Evolutionary conservation across 2,888 invertebrate species (phyloP), one percentile per base, ranked within the genome.

Genomic region (Diabrotica balteata): DNA sequence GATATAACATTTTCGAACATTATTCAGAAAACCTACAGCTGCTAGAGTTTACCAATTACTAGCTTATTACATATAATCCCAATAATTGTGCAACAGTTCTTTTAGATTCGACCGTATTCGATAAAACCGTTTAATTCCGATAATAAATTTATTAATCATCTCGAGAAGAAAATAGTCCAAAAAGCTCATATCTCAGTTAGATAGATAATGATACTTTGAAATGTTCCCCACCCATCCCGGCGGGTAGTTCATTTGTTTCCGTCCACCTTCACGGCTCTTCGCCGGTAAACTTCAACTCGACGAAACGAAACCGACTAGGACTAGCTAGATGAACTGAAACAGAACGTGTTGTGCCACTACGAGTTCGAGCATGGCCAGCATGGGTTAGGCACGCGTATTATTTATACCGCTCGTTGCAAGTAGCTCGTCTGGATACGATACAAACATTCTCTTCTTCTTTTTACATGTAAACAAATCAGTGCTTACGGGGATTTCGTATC

Each of bases 231-330:
- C 75, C 70, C 73, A 66, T 59, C 66, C 64, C 66, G 59, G 63
- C 71, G 63, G 66, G 68, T 67, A 69, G 70, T 72, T 71, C 68
- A 70, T 73, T 71, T 70, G 63, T 72, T 73, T 73, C 72, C 71
- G 72, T 72, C 74, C 72, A 72, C 75, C 73, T 75, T 73, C 72
- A 71, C 64, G 62, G 65, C 63, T 63, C 54, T 49, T 49, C 57
- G 49, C 43, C 49, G 46, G 43, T 44, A 57, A 63, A 58, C 58
- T 64, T 58, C 58, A 64, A 64, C 63, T 64, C 55, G 47, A 45
- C 51, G 51, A 51, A 58, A 51, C 58, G 50, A 51, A 64, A 50
- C 50, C 51, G 59, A 59, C 55, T 59, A 50, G 43, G 59, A 59
- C 55, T 59, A 50, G 49, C 32, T 32, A 32, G 32, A 32, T 32